Evolutionary conservation across 2,113 vertebrate genomes (phyloP), one percentile per base, ranked within the genome.

Genomic region (Oreotragus oreotragus): DNA sequence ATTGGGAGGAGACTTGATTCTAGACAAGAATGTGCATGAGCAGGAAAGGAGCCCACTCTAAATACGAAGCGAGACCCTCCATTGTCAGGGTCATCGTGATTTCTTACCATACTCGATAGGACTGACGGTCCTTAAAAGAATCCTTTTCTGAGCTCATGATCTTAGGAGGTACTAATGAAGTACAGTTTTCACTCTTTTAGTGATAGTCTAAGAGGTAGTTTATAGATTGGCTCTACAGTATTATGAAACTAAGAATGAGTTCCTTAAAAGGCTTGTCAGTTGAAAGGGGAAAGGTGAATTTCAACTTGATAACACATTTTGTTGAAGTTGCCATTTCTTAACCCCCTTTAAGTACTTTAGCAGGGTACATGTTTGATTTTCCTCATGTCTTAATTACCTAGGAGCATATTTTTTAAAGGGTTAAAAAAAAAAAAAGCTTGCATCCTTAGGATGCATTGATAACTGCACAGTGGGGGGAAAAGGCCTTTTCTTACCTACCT

Each of bases 401-500:
- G 19, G 51, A 70, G 84, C 84, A 73, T 10, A 57, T 64, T 17
- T 66, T 86, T 13, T 25, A 92, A 87, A 84, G 49, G 11, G 23
- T 36, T 6, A 21, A 12, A 25, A 23, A 55, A n/a, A 53, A 33
- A 27, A 21, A 5, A 28, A n/a, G 8, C 11, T 62, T 55, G 66
- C n/a, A 77, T 90, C 85, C 79, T 83, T 62, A 85, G 81, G 51
- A 80, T 76, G 64, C 45, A 43, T 55, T 55, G 87, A 43, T 89
- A 88, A 97, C 92, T 77, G 94, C 97, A 97, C 49, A 96, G 58
- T 39, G 90, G 0, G 13, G 97, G 90, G 93, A 86, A 94, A 83
- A 98, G 97, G 97, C 96, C 97, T 98, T 98, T 97, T 53, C 97
- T 98, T 97, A 96, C 97, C 98, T 99, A 98, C 99, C 98, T 99